Base-by-base conservation (phyloP, 2,888 invertebrate genomes). In the Orthosia incerta region DNA sequence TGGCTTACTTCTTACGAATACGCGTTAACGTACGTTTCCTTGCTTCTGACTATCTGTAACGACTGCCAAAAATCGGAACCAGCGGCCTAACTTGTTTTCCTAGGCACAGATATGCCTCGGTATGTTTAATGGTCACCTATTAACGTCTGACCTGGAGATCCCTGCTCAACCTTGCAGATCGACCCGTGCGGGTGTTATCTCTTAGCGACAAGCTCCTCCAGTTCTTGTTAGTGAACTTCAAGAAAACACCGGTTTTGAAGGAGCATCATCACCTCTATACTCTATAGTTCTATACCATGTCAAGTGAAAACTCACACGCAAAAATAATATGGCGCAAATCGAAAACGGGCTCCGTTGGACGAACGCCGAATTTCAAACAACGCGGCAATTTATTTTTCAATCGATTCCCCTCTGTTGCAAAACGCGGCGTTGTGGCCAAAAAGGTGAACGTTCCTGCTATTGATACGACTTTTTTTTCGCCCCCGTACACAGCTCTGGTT, bases 361-460 rank as follows among this genome's bases (percentile, higher is more conserved):
- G 59, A 51, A 60, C 62, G 79, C 63, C 71, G 80, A 80, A 81
- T 77, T 81, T 71, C 72, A 78, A 85, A 83, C 77, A 74, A 68
- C 63, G 68, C 72, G 48, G 71, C 84, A 85, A 82, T 79, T 84
- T 84, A 84, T 82, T 85, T 83, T 85, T 77, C 76, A 77, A 85
- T 85, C 83, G 79, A 79, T 69, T 48, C 50, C 51, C 69, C 71
- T 76, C 62, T 76, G 74, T 76, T 70, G 65, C 69, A 70, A 79
- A 83, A 71, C 74, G 65, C 55, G n/a, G 59, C 60, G 60, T 67
- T 85, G 84, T 48, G 80, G 78, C 76, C 76, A 74, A 80, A 85
- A 85, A 85, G 83, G 83, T 83, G 79, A 85, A 83, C 63, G 83
- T 23, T 83, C 70, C 67, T 18, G 50, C 80, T 80, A 77, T 84